Base-by-base conservation (phyloP, 2,888 invertebrate species). In the Thereva unica region DNA sequence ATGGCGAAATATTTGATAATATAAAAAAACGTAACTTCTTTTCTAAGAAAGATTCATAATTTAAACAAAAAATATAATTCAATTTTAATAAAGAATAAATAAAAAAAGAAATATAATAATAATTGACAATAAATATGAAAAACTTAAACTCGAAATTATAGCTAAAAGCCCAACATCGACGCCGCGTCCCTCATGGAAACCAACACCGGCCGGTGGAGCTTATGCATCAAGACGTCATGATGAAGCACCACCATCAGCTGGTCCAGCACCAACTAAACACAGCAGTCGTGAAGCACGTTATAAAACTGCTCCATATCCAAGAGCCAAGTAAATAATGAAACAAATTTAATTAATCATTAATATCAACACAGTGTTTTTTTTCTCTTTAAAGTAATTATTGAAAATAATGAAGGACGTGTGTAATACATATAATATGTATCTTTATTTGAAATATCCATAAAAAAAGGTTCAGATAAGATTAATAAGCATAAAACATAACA, bases 231-330 rank as follows among this genome's bases (percentile, higher is more conserved):
- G 70, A 61, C 69, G 69, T 40, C 70, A 70, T 57, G 69, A 68
- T 50, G 70, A 70, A 42, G 57, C 65, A 45, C 37, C 54, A 41
- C 44, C 68, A 44, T 23, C 63, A 44, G 5, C 49, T 10, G 23
- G 5, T 7, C 12, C 10, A 10, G 5, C 23, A 23, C 55, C 68
- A 37, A 55, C 66, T 69, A 47, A 67, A 50, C 70, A 71, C 66
- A 70, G 68, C 54, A 70, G 65, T 45, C 72, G 74, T 49, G 75
- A 74, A 66, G 80, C 84, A 78, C 85, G 85, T 76, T 85, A 84
- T 80, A 84, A 85, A 76, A 81, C 83, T 72, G 83, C 84, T 72
- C 85, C 85, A 69, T 85, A 86, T 77, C 77, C 84, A 74, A 83
- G 85, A 72, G 84, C 85, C 44, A 70, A 70, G 44, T 70, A 67